These are phyloP conservation scores for Brachionus asplanchnoidis DNA, from an alignment of 1,140 invertebrate genomes.

Conservation along the genomic window DNA sequence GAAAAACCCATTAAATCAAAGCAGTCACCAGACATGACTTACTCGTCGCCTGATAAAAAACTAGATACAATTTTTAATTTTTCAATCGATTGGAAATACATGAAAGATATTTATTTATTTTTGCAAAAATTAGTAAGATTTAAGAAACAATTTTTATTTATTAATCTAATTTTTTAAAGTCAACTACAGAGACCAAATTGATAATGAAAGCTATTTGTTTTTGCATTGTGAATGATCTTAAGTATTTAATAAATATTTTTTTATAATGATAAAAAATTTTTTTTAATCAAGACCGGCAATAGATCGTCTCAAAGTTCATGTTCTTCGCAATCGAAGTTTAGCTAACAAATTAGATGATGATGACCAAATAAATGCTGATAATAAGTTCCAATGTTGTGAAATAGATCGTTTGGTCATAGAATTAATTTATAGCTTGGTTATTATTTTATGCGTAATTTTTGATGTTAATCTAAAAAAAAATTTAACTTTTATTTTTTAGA, in stretches of 20 bases:
- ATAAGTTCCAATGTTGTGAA: neutral
- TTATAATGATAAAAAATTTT: neutral
- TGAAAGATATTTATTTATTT: slow-evolving; percentile 27
- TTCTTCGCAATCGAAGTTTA: neutral
- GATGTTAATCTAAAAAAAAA: neutral
- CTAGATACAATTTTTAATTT: neutral
- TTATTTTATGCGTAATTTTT: neutral
- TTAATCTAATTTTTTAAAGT: neutral
- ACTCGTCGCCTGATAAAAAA: neutral
- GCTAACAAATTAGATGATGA: neutral
- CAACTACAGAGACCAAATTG: neutral
- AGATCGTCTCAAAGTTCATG: slow-evolving; percentile 29
- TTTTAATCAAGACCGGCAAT: neutral
- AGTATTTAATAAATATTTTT: neutral
- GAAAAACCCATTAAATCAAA: neutral
- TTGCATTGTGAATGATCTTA: slow-evolving; percentile 36
- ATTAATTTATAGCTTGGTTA: neutral
- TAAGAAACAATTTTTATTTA: neutral
- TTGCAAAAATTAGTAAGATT: slow-evolving; percentile 20
- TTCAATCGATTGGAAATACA: slow-evolving; percentile 19
- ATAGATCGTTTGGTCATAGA: neutral
- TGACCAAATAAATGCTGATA: neutral
- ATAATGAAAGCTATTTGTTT: slow-evolving; percentile 31
- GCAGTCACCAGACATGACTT: neutral
- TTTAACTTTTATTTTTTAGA: neutral